phyloP scores from a whole-genome alignment of 1,140 invertebrate species.

The Sitobion miscanthi region DNA sequence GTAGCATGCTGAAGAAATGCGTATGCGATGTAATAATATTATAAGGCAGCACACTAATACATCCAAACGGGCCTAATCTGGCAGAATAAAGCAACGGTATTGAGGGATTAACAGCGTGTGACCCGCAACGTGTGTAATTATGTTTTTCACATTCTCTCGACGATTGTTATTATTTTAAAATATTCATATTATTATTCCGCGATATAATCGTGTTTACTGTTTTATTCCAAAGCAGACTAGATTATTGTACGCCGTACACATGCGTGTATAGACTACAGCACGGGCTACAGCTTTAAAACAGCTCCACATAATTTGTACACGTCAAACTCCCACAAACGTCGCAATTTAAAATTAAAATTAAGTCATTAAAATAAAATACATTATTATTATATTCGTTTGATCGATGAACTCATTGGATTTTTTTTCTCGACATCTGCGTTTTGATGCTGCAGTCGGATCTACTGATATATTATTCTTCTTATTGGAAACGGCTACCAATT shows the following conservation, averaged over 20 bases:
- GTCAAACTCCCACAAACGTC: neutral
- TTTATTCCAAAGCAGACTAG: neutral
- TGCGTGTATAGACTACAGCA: neutral
- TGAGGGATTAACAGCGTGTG: neutral
- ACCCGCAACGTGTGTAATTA: neutral
- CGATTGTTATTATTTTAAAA: neutral
- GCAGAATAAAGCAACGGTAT: neutral
- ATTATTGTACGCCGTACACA: neutral
- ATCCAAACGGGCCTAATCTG: neutral
- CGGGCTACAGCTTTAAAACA: neutral
- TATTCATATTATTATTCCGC: neutral
- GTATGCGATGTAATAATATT: neutral
- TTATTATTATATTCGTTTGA: neutral
- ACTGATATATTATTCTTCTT: neutral
- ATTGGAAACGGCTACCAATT: slow-evolving; percentile 11
- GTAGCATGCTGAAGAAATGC: neutral
- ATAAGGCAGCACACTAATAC: neutral
- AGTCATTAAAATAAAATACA: neutral
- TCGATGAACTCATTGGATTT: neutral
- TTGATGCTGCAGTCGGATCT: neutral
- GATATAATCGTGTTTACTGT: neutral
- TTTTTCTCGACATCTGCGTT: neutral
- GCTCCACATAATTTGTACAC: neutral
- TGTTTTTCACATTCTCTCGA: neutral
- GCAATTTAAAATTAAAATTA: neutral